phyloP scores from a whole-genome alignment of 2,797 vertebrate genomes.

The Pachyuromys duprasi region DNA sequence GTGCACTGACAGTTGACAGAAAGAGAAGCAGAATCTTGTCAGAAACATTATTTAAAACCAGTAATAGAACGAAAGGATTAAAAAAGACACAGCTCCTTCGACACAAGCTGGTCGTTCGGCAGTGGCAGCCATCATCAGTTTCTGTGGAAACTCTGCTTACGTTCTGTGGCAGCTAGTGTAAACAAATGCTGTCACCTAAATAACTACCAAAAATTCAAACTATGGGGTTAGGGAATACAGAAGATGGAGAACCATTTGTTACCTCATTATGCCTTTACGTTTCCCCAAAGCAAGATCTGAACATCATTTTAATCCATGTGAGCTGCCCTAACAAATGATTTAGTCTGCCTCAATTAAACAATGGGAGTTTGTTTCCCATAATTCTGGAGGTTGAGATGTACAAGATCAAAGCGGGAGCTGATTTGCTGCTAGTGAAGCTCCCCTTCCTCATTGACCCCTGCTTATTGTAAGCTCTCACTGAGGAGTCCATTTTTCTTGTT shows the following conservation, averaged over 20 bases:
- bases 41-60: conserved; percentile 80
- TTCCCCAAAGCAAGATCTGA: conserved; percentile 45
- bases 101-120: conserved; percentile 51
- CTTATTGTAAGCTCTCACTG: neutral
- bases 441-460: neutral
- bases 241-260: neutral
- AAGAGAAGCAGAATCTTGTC: conserved; percentile 78
- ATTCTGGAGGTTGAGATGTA: neutral
- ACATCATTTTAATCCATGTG: neutral
- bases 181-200: conserved; percentile 40
- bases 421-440: neutral
- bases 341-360: neutral
- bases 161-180: conserved; percentile 24
- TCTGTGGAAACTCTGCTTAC: neutral
- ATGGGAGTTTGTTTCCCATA: neutral
- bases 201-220: neutral
- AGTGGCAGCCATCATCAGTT: conserved; percentile 54
- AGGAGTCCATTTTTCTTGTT: neutral
- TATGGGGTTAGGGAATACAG: neutral
- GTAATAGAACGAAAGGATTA: conserved; percentile 73
- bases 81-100: conserved; percentile 45
- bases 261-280: neutral
- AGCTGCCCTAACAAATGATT: neutral
- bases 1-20: conserved; percentile 75
- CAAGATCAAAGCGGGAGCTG: neutral